Evolutionary conservation across 2,113 vertebrate genomes (phyloP), one percentile per base, ranked within the genome.

Genomic region (Grus americana): DNA sequence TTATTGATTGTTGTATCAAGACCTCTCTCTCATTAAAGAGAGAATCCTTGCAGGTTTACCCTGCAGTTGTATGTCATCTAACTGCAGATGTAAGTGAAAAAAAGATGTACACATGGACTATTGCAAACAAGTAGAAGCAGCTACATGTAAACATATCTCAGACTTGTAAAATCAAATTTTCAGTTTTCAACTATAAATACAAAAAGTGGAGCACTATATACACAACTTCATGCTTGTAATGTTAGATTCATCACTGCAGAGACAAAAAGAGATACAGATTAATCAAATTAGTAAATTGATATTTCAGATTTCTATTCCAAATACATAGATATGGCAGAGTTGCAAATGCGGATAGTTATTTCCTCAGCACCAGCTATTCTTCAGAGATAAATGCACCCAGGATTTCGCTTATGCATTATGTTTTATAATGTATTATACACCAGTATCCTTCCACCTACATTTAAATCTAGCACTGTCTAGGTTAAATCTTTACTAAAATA

Each of bases 181-280:
- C 88, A 87, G 78, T 98, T 98, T 98, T 98, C 98, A 98, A 98
- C 98, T 99, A 99, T 99, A 99, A 99, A 99, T 99, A 99, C 98
- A 98, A 98, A 98, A 98, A 98, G 97, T 98, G 98, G 98, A 99
- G 98, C 98, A 96, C 98, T 99, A 99, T 99, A 98, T 99, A 99
- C 98, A 99, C 98, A 99, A 99, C 98, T 99, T 99, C 99, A 99
- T 99, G 99, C 99, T 98, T 97, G 98, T 98, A 97, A 96, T 98
- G 98, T 99, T 99, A 99, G 98, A 99, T 96, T 98, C 98, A 98
- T 99, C 99, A 99, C 99, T 99, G 99, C 98, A 99, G 97, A 99
- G 97, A 98, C 95, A 98, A 98, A 98, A 98, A 96, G 93, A 97
- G 95, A 96, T 79, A 98, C 36, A 98, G 90, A 97, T 93, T 91